Conservation (phyloP, 2,888 invertebrate species). For the Protophormia terraenovae region DNA sequence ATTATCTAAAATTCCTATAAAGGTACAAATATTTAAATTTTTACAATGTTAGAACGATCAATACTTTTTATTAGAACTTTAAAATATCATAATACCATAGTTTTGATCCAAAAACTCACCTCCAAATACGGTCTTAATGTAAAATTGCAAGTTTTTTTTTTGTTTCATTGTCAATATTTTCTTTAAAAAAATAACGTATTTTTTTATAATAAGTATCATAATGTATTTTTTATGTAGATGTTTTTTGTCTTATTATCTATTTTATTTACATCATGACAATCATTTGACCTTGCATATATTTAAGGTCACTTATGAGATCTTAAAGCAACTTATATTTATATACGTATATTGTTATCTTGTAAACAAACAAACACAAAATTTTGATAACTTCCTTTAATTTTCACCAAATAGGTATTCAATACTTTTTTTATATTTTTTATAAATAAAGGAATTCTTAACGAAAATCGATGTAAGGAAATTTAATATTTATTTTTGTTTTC, state of each 20-base stretch:
- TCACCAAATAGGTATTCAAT: neutral
- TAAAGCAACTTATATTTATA: neutral
- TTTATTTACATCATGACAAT: neutral
- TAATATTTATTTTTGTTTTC: neutral
- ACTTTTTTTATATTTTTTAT: too few species aligned
- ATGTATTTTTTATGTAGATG: neutral
- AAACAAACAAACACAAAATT: neutral
- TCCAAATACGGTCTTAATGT: too few species aligned
- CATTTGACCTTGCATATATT: slow-evolving; percentile 13
- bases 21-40: too few species aligned
- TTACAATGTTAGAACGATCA: too few species aligned
- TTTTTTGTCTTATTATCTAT: neutral
- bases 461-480: slow-evolving; percentile 7
- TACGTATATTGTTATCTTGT: neutral
- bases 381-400: neutral
- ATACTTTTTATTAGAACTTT: too few species aligned
- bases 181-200: too few species aligned
- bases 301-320: neutral
- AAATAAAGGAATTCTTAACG: neutral
- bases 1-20: too few species aligned
- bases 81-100: too few species aligned
- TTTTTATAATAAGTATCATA: too few species aligned
- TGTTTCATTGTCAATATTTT: too few species aligned
- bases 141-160: too few species aligned
- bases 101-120: too few species aligned